These are phyloP conservation scores for Ardeotis arabs DNA, from an alignment of 2,113 vertebrate genomes.

Conservation along the genomic window DNA sequence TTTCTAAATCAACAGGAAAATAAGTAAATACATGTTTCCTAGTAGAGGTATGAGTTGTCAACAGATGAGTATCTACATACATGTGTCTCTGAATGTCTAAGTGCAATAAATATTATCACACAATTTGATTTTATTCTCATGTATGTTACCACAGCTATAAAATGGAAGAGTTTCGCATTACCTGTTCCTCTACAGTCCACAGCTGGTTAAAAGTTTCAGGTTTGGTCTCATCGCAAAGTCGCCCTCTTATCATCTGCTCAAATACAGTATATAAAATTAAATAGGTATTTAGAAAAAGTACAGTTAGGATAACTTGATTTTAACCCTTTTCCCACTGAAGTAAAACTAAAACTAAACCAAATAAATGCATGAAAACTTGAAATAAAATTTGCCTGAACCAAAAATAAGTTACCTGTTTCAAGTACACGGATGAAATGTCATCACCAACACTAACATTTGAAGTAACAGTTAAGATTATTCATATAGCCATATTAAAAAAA, in stretches of 20 bases:
- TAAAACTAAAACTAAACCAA: neutral
- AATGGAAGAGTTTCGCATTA: slow-evolving; percentile 51
- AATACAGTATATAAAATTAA: slow-evolving; percentile 49
- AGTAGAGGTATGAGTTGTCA: neutral
- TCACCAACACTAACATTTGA: neutral
- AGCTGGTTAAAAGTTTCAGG: slow-evolving; percentile 98
- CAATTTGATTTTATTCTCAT: neutral
- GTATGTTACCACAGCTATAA: neutral
- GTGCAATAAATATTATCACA: neutral
- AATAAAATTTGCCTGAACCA: neutral
- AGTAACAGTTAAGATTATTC: neutral
- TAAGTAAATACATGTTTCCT: neutral
- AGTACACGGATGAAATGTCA: neutral
- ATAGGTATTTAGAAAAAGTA: neutral
- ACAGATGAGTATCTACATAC: neutral
- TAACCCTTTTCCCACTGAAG: neutral
- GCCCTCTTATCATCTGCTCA: slow-evolving; percentile 93
- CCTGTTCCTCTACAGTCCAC: slow-evolving; percentile 98
- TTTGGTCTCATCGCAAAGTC: slow-evolving; percentile 92
- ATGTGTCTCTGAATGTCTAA: neutral
- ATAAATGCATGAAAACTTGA: neutral
- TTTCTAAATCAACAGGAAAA: slow-evolving; percentile 81
- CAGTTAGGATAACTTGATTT: neutral
- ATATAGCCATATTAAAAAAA: neutral
- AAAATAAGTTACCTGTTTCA: neutral